A percentile compares a stretch with the other conserved stretches of the same genome.
Evolutionary conservation across 2,797 vertebrate genomes (phyloP).

Genomic region (Chrysocyon brachyurus): DNA sequence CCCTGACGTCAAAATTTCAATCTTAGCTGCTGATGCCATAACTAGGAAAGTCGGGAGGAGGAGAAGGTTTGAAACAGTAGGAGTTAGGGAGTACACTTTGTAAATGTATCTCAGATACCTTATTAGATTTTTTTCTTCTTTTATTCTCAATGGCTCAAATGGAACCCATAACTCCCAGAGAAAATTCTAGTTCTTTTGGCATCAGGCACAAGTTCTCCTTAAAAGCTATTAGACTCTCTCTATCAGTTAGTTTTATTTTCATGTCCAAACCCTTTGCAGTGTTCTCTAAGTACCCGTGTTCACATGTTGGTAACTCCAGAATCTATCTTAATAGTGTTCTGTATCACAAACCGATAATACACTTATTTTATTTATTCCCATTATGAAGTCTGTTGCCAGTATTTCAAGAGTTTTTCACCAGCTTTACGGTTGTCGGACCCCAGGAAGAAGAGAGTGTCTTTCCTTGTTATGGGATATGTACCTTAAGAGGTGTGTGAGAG

Average conservation of each 20-base stretch:
- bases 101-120: background rate
- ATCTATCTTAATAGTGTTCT: background rate
- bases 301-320: background rate
- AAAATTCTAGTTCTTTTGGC: background rate
- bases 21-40: background rate
- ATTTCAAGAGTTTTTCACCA: background rate
- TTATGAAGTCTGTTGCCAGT: background rate
- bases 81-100: background rate
- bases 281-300: background rate
- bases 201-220: background rate
- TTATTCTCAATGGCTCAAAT: background rate
- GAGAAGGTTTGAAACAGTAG: background rate
- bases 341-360: background rate
- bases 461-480: background rate
- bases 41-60: background rate
- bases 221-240: background rate
- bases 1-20: background rate
- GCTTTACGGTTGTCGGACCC: background rate
- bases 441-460: background rate
- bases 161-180: background rate
- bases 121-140: background rate
- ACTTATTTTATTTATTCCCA: background rate
- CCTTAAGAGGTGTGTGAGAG: background rate
- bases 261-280: background rate
- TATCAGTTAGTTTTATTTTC: slow-evolving; percentile 40